Evolutionary conservation across 2,888 invertebrate species (phyloP), one percentile per base, ranked within the genome.

Genomic region (Cetonia aurata): DNA sequence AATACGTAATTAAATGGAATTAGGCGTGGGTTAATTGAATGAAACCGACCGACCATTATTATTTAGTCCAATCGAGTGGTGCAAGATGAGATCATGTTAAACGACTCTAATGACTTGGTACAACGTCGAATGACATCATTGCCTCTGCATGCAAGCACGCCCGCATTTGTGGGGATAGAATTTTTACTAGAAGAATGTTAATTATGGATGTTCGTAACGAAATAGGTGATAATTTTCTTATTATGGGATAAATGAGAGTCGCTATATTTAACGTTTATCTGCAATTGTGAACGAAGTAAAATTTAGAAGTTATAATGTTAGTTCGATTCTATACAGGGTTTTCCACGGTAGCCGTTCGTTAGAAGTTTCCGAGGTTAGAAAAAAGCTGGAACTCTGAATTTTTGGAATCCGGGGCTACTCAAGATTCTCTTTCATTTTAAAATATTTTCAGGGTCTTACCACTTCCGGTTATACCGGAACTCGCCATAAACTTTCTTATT

Each of bases 1-100:
- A 65, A 65, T 69, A 72, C 33, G 37, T 37, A 65, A 65, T 72
- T 56, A 73, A 73, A 57, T 66, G 62, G 60, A 76, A 76, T 75
- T 74, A 74, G 72, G 74, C 76, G 77, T 77, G 77, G 77, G 77
- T 75, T 77, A 77, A 77, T 77, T 77, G 77, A 70, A 74, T 76
- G 66, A 73, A 75, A 42, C 33, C 55, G 37, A 37, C 55, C 55
- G 13, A 74, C 71, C 74, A 71, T 77, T 71, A 77, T 76, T 65
- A 65, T 65, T 65, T 77, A 72, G 57, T 71, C 70, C 73, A 75
- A 76, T 76, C 72, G 74, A 71, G 71, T 67, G 33, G 55, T 57
- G 70, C 70, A 53, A 69, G 56, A 72, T 74, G 74, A 74, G 74
- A 74, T 74, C 74, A 74, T 68, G 57, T 67, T 57, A 44, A 56